Evolutionary conservation across 2,113 vertebrate genomes (phyloP), one percentile per base, ranked within the genome.

Genomic region (Urocynchramus pylzowi): DNA sequence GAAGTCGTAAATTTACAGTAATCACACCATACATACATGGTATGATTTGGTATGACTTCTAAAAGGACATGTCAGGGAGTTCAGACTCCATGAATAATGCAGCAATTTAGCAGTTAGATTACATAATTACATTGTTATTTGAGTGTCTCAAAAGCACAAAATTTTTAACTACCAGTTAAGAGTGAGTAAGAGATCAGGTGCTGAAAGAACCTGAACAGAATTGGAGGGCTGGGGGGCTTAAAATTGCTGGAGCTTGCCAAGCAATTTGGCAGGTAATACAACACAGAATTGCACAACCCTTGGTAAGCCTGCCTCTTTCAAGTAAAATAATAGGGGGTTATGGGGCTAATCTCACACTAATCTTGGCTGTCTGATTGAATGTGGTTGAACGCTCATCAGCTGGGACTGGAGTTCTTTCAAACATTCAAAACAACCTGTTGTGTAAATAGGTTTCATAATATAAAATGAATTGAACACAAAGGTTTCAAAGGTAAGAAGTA

Each of bases 331-430:
- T 80, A 81, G 2, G 15, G 75, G 35, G 54, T 91, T 93, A 41
- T 67, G 39, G 79, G 54, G 39, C 90, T 97, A 92, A 94, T 94
- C 89, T 96, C 85, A 28, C 42, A 18, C 54, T 96, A 80, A 96
- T 93, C 84, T 94, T 57, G 73, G 53, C 69, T 84, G 61, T 89
- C 67, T 49, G 81, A 69, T 16, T 80, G 71, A 67, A 49, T 92
- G 39, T 0, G 0, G 67, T 59, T 89, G 57, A 67, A 37, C 1
- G 1, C 56, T 57, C 0, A 0, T 80, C 89, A 88, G 44, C 68
- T 67, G n/a, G 47, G 56, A 23, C 69, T 79, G 35, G 64, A 89
- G 71, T 84, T 63, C 49, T 90, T 90, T 95, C 44, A 39, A 22
- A 68, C 52, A 78, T 94, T 50, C 30, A 74, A 84, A 94, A 67